Base-by-base conservation (phyloP, 2,888 invertebrate genomes). In the Coenonympha arcania region DNA sequence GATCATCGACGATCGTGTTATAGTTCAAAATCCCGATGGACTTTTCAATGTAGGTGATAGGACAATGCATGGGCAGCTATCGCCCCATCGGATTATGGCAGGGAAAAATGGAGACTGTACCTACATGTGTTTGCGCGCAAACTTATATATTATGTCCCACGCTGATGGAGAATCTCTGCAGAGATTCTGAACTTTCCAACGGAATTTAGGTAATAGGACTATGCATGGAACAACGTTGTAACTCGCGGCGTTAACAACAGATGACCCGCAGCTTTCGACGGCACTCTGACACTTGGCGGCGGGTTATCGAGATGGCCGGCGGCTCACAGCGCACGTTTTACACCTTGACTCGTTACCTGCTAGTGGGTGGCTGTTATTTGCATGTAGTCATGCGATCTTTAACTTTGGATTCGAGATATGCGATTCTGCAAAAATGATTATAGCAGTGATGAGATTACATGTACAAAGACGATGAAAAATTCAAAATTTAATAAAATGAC, bases 281-380 rank as follows among this genome's bases (percentile, higher is more conserved):
- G 41, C 28, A 41, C 40, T 41, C 11, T 28, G 34, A 33, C 41
- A 19, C 42, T 20, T 40, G 9, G 28, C 30, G 9, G 42, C 31
- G 19, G 42, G 52, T 49, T 36, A 39, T 49, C 41, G n/a, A 31
- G 45, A 46, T 49, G 42, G 31, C 20, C 33, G 15, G 30, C 1
- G 18, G 19, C 19, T 20, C 9, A 39, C 41, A 42, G 45, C 20
- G 45, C 49, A 49, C 42, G 52, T 49, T 45, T 50, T 42, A 49
- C 49, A 46, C 49, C 31, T 42, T 30, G 11, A 20, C 36, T 36
- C 13, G 36, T 36, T 37, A 11, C 2, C 2, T 6, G 33, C 6
- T 33, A 8, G n/a, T 34, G 13, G 31, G 31, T 33, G 31, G 31
- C 15, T 9, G 31, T 33, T 33, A 9, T 16, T 31, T 16, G 15